Conservation (phyloP, 2,113 vertebrate species). For the Dipodomys ordii region DNA sequence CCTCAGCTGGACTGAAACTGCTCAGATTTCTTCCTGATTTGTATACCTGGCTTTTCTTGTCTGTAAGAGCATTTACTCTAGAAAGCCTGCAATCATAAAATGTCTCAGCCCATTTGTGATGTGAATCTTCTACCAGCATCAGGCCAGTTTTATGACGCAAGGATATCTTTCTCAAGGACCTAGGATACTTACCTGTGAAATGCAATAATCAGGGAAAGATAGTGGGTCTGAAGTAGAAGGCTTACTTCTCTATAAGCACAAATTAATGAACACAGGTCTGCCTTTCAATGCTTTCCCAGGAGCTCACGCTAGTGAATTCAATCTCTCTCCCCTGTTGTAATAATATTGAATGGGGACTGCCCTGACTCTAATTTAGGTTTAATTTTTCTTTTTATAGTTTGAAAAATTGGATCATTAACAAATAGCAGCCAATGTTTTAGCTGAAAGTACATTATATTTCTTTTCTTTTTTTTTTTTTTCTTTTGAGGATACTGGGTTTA, state of each 20-base stretch:
- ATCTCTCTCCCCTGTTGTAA: not conserved
- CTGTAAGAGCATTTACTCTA: not conserved
- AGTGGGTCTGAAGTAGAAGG: not conserved
- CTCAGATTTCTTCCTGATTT: not conserved
- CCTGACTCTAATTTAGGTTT: not conserved
- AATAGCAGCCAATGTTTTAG: not conserved
- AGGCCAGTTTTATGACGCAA: not conserved
- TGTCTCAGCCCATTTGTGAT: not conserved
- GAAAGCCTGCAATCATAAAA: not conserved
- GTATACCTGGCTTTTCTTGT: not conserved
- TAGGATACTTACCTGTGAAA: not conserved
- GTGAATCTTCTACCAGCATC: not conserved
- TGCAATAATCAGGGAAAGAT: not conserved
- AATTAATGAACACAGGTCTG: not conserved
- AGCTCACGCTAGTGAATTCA: not conserved
- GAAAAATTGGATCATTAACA: not conserved
- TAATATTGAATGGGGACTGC: not conserved
- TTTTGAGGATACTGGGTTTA: too few relatives aligned
- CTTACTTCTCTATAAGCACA: not conserved
- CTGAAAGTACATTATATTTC: not conserved
- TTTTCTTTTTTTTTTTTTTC: too few relatives aligned
- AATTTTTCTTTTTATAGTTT: slow-evolving; percentile 42
- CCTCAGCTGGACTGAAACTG: not conserved
- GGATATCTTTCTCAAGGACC: not conserved
- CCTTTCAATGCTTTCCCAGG: not conserved